These are phyloP conservation scores for Noctua janthina DNA, from an alignment of 2,888 invertebrate genomes.

Conservation along the genomic window DNA sequence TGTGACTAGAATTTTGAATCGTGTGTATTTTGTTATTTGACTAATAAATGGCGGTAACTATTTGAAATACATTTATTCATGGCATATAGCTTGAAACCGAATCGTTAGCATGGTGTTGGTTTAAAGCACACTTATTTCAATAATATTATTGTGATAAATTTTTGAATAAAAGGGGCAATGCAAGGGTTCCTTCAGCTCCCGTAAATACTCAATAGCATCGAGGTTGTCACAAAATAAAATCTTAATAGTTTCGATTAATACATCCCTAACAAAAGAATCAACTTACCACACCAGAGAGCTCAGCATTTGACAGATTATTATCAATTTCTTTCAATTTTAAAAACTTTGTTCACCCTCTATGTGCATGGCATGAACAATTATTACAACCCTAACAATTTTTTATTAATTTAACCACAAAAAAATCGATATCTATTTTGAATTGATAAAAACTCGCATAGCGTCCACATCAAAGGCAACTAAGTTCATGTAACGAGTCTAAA, in stretches of 20 bases:
- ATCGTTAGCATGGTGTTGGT: neutral
- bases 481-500: constrained; percentile 40
- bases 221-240: neutral
- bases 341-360: constrained; percentile 7
- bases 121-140: neutral
- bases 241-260: neutral
- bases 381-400: constrained; percentile 36
- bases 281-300: constrained; percentile 17
- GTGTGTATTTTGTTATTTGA: constrained; percentile 55
- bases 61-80: constrained; percentile 18
- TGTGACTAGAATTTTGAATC: constrained; percentile 55
- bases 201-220: neutral
- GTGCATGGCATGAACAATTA: constrained; percentile 32
- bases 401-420: constrained; percentile 31
- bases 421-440: constrained; percentile 44
- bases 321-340: constrained; percentile 37
- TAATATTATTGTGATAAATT: neutral
- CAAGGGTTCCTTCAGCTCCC: too few relatives aligned
- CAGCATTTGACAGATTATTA: neutral
- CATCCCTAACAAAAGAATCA: constrained; percentile 9
- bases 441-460: constrained; percentile 46
- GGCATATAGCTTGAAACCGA: neutral
- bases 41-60: constrained; percentile 40
- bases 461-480: constrained; percentile 61
- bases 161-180: neutral